These are phyloP conservation scores for Eurystomus gularis DNA, from an alignment of 2,113 vertebrate genomes.

Conservation along the genomic window DNA sequence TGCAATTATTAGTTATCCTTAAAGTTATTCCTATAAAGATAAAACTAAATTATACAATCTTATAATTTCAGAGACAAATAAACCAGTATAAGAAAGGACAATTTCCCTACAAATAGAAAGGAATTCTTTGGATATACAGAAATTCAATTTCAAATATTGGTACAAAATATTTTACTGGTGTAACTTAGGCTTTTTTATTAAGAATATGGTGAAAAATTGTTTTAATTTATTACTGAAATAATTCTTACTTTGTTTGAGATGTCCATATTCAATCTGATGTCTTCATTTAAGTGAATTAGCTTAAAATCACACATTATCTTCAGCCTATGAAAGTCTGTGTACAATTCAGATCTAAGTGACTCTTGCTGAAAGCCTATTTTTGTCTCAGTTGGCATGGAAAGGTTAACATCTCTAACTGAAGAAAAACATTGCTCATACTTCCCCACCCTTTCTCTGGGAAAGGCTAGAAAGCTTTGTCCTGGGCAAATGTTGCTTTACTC, in stretches of 20 bases:
- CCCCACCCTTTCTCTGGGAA: neutral
- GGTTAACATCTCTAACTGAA: neutral
- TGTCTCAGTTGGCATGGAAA: neutral
- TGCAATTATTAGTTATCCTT: neutral
- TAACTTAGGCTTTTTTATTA: neutral
- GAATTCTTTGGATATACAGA: neutral
- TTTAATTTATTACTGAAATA: neutral
- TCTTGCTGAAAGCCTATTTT: neutral
- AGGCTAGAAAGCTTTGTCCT: neutral
- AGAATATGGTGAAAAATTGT: neutral
- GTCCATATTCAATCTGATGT: neutral
- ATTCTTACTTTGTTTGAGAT: neutral
- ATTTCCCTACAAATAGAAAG: neutral
- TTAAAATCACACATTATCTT: neutral
- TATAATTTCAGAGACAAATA: neutral
- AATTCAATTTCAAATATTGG: neutral
- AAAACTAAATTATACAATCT: neutral
- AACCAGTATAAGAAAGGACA: neutral
- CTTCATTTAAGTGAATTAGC: neutral
- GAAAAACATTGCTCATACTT: rapidly evolving
- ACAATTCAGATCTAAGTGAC: neutral
- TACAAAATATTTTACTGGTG: neutral
- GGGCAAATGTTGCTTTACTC: neutral
- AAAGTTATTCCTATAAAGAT: neutral
- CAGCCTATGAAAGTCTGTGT: neutral